These are phyloP conservation scores for Drosophila meridionalis DNA, from an alignment of 2,888 invertebrate species.

Conservation along the genomic window DNA sequence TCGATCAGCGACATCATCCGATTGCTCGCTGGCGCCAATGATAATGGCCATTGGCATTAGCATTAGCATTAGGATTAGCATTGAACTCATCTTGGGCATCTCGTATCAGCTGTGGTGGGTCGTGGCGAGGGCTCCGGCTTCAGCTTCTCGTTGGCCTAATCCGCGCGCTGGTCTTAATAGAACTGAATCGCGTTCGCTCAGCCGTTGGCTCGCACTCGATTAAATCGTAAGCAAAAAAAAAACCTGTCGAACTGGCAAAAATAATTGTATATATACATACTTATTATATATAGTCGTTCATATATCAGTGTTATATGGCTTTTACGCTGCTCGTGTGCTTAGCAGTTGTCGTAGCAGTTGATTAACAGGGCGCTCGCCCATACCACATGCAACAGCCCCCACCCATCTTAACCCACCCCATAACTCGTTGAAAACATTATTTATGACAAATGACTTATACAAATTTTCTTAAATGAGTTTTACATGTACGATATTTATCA, in stretches of 20 bases:
- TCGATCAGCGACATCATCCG: constrained; percentile 47
- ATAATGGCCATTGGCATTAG: constrained; percentile 9
- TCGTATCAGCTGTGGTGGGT: not conserved
- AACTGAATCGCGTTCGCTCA: constrained; percentile 7
- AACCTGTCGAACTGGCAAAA: not conserved
- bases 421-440: not conserved
- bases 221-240: not conserved
- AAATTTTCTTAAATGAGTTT: not conserved
- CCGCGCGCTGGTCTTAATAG: constrained; percentile 8
- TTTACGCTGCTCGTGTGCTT: not conserved
- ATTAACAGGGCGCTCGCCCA: not conserved
- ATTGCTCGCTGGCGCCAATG: not conserved
- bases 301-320: constrained; percentile 5
- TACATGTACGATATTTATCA: not conserved
- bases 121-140: not conserved
- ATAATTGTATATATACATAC: not conserved
- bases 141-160: not conserved
- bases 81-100: not conserved
- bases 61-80: constrained; percentile 9
- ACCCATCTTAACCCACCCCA: not conserved
- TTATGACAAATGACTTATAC: not conserved
- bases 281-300: constrained; percentile 1
- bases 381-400: not conserved
- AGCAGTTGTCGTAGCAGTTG: not conserved
- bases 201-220: not conserved